Evolutionary conservation across 2,888 invertebrate species (phyloP).

Genomic region (Metellina segmentata): DNA sequence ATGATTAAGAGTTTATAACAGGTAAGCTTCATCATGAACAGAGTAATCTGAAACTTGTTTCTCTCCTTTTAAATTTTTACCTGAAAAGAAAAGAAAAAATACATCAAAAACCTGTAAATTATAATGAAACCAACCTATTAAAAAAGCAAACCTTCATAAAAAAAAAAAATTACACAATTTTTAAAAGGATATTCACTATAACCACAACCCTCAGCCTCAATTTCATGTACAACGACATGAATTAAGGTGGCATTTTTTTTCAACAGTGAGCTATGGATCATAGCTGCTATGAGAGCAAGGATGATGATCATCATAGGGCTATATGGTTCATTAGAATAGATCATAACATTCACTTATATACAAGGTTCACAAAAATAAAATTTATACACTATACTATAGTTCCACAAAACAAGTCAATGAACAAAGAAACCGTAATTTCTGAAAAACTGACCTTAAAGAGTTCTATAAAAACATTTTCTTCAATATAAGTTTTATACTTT

Average conservation of each 20-base stretch:
- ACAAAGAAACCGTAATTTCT: no score
- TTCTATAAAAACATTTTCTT: no score
- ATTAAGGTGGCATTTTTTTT: constrained; percentile 53
- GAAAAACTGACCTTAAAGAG: no score
- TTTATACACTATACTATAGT: no score
- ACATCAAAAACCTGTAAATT: no score
- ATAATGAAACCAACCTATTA: no score
- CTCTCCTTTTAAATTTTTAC: not conserved
- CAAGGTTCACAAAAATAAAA: no score
- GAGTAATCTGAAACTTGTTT: constrained; percentile 18
- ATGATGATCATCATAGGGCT: constrained; percentile 69
- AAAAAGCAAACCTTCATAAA: not conserved
- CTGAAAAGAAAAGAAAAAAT: constrained; percentile 8
- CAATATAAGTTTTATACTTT: no score
- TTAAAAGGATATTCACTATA: not conserved
- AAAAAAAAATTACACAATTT: not conserved
- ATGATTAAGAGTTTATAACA: constrained; percentile 17
- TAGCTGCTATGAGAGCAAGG: constrained; percentile 72
- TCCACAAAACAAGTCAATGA: no score
- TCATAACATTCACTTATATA: not conserved
- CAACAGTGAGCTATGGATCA: constrained; percentile 37
- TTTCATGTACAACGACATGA: constrained; percentile 45
- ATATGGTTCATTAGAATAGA: no score
- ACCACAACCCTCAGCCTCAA: constrained; percentile 40
- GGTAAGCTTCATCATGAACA: constrained; percentile 38